phyloP scores from a whole-genome alignment of 2,797 vertebrate genomes.

The Acanthurus tractus region DNA sequence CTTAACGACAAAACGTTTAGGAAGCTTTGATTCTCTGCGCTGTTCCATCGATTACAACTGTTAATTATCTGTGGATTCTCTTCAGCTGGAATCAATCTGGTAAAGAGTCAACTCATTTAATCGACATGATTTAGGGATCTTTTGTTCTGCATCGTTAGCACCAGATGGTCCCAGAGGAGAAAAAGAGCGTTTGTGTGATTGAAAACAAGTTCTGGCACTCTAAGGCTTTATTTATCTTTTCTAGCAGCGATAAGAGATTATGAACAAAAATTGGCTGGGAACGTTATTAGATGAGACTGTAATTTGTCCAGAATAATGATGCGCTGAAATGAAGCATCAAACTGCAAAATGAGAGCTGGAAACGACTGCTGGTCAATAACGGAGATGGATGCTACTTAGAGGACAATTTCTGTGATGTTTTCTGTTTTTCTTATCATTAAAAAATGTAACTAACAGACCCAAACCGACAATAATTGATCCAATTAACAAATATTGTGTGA shows the following conservation, averaged over 20 bases:
- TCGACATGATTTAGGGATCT: not conserved
- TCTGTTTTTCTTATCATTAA: not conserved
- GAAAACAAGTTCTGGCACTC: no score
- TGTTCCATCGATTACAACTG: no score
- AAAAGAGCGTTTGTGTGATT: no score
- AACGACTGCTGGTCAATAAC: not conserved
- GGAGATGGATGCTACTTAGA: not conserved
- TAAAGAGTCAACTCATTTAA: no score
- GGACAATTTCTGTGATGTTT: not conserved
- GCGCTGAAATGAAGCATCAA: not conserved
- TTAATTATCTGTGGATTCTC: no score
- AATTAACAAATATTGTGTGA: not conserved
- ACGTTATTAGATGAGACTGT: not conserved
- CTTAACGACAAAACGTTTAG: not conserved
- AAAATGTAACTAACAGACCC: not conserved
- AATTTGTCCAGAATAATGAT: not conserved
- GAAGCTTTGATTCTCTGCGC: no score
- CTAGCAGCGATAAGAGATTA: no score
- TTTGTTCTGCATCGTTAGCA: no score
- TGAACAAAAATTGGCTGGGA: no score
- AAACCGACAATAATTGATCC: not conserved
- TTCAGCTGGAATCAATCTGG: no score
- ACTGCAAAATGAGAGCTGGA: not conserved
- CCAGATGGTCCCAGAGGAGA: no score
- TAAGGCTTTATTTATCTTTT: no score